Conservation (phyloP, 2,888 invertebrate genomes). For the Tiphia femorata region DNA sequence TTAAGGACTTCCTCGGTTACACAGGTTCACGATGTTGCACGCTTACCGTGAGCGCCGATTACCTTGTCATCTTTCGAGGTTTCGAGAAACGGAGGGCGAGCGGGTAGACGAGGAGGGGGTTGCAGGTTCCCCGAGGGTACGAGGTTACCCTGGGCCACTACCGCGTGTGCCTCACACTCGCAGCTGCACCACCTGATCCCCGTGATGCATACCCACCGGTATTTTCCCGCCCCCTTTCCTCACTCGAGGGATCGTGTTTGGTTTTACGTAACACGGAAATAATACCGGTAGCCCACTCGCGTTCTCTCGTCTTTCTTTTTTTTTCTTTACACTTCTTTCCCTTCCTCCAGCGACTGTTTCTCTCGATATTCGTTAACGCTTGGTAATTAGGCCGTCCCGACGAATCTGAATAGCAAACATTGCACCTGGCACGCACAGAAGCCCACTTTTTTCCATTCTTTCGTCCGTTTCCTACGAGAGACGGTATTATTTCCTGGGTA, state of each 20-base stretch:
- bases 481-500: no score
- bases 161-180: neutral
- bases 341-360: neutral
- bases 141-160: no score
- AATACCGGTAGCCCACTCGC: neutral
- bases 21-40: neutral
- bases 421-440: no score
- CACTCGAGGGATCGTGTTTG: neutral
- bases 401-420: no score
- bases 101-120: no score
- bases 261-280: neutral
- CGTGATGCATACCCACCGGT: constrained; percentile 12
- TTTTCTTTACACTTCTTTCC: neutral
- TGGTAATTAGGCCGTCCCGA: no score
- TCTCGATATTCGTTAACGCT: no score
- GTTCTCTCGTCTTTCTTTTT: no score
- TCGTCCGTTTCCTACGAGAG: no score
- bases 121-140: no score
- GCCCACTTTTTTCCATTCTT: no score
- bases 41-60: constrained; percentile 8
- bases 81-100: neutral
- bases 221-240: constrained; percentile 5
- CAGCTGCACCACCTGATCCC: constrained; percentile 11
- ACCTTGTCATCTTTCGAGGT: constrained; percentile 2
- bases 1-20: neutral